Percentiles rank a stretch among this genome's conserved stretches.
These are phyloP conservation scores for Sarcophaga rosellei DNA, from an alignment of 2,888 invertebrate genomes.

Conservation along the genomic window DNA sequence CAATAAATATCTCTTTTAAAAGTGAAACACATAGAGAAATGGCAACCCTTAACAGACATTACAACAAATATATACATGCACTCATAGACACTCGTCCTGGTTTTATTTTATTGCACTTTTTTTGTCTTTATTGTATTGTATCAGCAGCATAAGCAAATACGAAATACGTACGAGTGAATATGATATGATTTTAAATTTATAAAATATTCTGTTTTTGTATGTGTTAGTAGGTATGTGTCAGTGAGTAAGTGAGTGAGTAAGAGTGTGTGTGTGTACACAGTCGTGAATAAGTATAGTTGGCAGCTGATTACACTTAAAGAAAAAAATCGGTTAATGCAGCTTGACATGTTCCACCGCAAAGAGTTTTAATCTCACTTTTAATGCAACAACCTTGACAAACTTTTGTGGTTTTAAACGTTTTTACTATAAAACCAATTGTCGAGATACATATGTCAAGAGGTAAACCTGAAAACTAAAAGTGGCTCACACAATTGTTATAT, in stretches of 20 bases:
- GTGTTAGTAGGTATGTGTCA: too few species aligned
- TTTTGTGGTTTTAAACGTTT: not conserved
- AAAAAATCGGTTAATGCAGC: not conserved
- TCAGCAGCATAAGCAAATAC: constrained; percentile 33
- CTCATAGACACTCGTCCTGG: constrained; percentile 47
- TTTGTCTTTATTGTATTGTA: not conserved
- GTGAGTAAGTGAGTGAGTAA: not conserved
- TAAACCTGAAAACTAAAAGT: not conserved
- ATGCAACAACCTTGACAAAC: not conserved
- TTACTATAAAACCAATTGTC: not conserved
- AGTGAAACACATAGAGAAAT: not conserved
- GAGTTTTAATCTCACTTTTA: not conserved
- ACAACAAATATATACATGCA: constrained; percentile 14
- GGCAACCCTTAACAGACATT: constrained; percentile 27
- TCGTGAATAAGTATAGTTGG: constrained; percentile 4
- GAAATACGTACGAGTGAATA: not conserved
- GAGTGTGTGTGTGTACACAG: constrained; percentile 8
- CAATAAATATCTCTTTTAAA: not conserved
- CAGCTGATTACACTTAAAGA: constrained; percentile 3
- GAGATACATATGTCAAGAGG: not conserved
- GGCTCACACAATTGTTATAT: too few species aligned
- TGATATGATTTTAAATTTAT: constrained; percentile 41
- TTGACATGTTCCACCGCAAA: not conserved
- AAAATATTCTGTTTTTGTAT: constrained; percentile 4
- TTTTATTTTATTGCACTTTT: constrained; percentile 44